Evolutionary conservation across 2,888 invertebrate species (phyloP).

Genomic region (Cephonodes hylas): DNA sequence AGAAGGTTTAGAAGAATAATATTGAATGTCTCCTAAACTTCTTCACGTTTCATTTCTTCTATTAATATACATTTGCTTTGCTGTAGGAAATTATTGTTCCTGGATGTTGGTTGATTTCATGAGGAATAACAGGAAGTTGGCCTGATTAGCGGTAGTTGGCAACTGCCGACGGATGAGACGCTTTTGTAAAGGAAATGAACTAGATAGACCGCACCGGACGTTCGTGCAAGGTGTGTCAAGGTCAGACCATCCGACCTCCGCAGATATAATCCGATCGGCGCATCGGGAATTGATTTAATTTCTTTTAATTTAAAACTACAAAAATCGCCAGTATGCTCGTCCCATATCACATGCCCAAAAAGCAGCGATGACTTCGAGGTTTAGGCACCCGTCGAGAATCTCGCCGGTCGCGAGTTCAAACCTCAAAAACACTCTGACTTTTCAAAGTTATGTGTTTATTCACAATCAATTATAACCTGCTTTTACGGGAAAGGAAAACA

Average conservation of each 20-base stretch:
- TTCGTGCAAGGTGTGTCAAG: background rate
- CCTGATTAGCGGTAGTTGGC: slow-evolving; percentile 15
- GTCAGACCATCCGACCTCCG: background rate
- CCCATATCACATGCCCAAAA: too few relatives aligned
- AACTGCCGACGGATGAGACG: slow-evolving; percentile 7
- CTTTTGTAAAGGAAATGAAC: slow-evolving; percentile 19
- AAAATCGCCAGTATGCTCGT: too few relatives aligned
- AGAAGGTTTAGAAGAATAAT: too few relatives aligned
- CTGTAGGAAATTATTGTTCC: slow-evolving; percentile 10
- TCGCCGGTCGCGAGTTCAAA: too few relatives aligned
- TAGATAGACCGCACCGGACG: slow-evolving; percentile 22
- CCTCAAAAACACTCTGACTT: too few relatives aligned
- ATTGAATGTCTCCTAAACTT: too few relatives aligned
- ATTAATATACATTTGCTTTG: background rate
- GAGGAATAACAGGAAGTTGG: slow-evolving; percentile 10
- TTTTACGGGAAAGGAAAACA: too few relatives aligned
- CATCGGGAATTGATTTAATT: background rate
- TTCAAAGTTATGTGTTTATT: too few relatives aligned
- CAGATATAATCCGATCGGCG: background rate
- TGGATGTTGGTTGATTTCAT: background rate
- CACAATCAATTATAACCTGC: too few relatives aligned
- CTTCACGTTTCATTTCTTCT: too few relatives aligned
- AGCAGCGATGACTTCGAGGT: too few relatives aligned
- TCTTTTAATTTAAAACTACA: background rate
- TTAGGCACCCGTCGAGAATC: too few relatives aligned